A percentile compares a stretch with the other conserved stretches of the same genome.
Conservation (phyloP, 92 coral and sea anemone species). For the Parazoanthus darwini region DNA sequence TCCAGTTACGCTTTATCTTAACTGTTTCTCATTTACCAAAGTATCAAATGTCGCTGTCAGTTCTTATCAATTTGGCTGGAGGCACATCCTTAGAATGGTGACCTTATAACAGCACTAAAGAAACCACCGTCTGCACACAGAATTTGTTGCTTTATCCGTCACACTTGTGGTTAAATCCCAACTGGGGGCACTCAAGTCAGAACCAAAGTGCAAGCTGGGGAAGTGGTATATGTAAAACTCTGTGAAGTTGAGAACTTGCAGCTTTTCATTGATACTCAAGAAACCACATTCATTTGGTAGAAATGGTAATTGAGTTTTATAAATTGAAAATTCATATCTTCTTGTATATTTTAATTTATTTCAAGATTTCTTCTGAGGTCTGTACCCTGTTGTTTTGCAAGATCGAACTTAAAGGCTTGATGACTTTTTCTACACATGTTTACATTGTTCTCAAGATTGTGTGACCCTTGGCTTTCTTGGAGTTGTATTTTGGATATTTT, state of each 20-base stretch:
- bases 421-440: neutral
- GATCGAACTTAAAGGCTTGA: neutral
- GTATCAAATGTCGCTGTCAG: neutral
- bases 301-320: slow-evolving; percentile 27
- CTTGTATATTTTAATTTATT: neutral
- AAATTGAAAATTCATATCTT: neutral
- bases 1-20: neutral
- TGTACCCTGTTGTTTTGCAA: neutral
- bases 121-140: slow-evolving; percentile 11
- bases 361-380: neutral
- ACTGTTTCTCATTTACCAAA: slow-evolving; percentile 16
- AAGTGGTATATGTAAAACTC: neutral
- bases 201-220: neutral
- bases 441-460: neutral
- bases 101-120: slow-evolving; percentile 24
- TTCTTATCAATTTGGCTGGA: slow-evolving; percentile 23
- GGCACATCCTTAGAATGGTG: slow-evolving; percentile 11
- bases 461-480: neutral
- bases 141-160: neutral
- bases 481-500: neutral
- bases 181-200: neutral
- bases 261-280: neutral
- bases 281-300: neutral
- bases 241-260: neutral
- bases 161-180: neutral